phyloP scores from a whole-genome alignment of 1,140 invertebrate species.

The Orchesella cincta region DNA sequence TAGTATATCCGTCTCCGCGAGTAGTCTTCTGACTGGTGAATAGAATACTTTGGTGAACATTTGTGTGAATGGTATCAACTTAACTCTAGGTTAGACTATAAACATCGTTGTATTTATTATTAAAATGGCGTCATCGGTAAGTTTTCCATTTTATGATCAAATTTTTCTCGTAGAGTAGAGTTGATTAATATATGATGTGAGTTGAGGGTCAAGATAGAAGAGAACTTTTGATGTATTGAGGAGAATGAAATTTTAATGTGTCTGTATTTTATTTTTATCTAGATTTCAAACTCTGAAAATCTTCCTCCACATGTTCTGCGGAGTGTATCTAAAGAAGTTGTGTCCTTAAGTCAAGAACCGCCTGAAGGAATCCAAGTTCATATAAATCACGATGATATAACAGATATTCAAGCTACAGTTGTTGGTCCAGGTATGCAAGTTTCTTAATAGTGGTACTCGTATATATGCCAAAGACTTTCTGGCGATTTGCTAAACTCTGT shows the following conservation, averaged over 20 bases:
- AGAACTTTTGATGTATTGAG: too few relatives aligned
- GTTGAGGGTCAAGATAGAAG: too few relatives aligned
- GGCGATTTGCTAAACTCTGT: conserved; percentile 14
- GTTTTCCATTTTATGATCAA: too few relatives aligned
- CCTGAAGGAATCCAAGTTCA: conserved; percentile 86
- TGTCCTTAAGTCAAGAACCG: conserved; percentile 72
- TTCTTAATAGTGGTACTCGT: background rate
- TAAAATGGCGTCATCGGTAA: conserved; percentile 10
- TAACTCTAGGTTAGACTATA: too few relatives aligned
- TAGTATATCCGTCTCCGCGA: too few relatives aligned
- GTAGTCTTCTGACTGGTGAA: too few relatives aligned
- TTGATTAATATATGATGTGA: too few relatives aligned
- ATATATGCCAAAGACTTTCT: background rate
- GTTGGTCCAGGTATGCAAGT: conserved; percentile 73
- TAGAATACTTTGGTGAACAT: too few relatives aligned
- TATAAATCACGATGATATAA: conserved; percentile 86
- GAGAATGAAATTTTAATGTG: too few relatives aligned
- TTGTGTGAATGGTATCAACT: too few relatives aligned
- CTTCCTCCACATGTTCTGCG: conserved; percentile 88
- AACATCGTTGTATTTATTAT: too few relatives aligned
- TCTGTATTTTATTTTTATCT: conserved; percentile 21
- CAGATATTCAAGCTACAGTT: conserved; percentile 87
- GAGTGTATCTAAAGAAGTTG: conserved; percentile 79
- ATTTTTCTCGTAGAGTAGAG: too few relatives aligned
- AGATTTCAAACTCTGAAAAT: conserved; percentile 83